Evolutionary conservation across 2,113 vertebrate genomes (phyloP), one percentile per base, ranked within the genome.

Genomic region (Psittacula cyanocephala): DNA sequence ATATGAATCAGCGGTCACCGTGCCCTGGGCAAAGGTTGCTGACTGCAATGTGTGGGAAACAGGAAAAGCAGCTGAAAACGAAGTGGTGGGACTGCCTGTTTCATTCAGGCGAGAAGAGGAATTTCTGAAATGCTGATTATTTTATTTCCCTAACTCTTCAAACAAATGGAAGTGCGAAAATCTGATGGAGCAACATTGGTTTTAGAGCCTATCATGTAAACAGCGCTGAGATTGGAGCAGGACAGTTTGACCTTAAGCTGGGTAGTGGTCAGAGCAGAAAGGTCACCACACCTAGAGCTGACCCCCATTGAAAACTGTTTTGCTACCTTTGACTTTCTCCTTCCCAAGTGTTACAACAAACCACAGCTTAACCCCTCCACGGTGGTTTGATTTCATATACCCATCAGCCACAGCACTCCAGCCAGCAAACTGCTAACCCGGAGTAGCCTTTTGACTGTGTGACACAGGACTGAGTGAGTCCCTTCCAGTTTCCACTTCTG

Each of bases 121-220:
- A 95, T 82, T 93, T 59, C 53, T n/a, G 59, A 93, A 89, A 96
- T 88, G 84, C 72, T 82, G 69, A 41, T 72, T 88, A 64, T 79
- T 44, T 65, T 28, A 43, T 60, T 77, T 53, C 81, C 2, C 77
- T 77, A 76, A 67, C 49, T 89, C 88, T 95, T 81, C 89, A 97
- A 97, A 93, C 91, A 97, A 94, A 97, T 62, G 18, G 62, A 94
- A 97, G 81, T 80, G 86, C 88, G 95, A 96, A 92, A 83, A 85
- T 78, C 88, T 62, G 3, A 74, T 55, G 67, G 50, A 93, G 69
- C 46, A 46, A 31, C 50, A 24, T 17, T 91, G 76, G 75, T 95
- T 95, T 95, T 91, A 37, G 29, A 97, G 88, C 37, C 60, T 53
- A 17, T 35, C 25, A 7, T 12, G 43, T 94, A 84, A 96, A 95